A percentile compares a stretch with the other conserved stretches of the same genome.
These are phyloP conservation scores for Trichosurus vulpecula DNA, from an alignment of 2,797 vertebrate species.

Conservation along the genomic window DNA sequence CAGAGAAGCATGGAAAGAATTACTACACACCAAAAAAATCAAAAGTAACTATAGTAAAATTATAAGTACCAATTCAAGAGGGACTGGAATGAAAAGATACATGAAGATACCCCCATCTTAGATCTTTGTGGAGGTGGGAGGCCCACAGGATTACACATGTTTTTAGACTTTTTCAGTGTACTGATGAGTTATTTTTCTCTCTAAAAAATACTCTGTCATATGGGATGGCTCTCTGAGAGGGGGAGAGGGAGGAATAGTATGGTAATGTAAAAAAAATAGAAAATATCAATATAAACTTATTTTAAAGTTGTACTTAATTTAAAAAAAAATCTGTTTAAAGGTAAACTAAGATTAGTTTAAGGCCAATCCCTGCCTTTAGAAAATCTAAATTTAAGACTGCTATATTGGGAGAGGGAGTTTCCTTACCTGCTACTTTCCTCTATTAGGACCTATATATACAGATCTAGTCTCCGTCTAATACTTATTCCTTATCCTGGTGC, in stretches of 20 bases:
- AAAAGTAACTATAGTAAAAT: too few species aligned
- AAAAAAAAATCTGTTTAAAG: slow-evolving; percentile 1
- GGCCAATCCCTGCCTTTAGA: background rate
- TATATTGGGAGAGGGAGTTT: background rate
- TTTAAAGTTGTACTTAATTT: background rate
- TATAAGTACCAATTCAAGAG: too few species aligned
- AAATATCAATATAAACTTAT: background rate
- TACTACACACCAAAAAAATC: too few species aligned
- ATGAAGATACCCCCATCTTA: too few species aligned
- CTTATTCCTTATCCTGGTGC: too few species aligned
- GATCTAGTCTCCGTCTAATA: background rate
- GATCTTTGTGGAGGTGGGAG: too few species aligned
- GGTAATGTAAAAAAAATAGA: background rate
- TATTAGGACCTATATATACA: background rate
- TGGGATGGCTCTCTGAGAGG: background rate
- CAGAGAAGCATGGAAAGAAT: too few species aligned
- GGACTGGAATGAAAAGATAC: too few species aligned
- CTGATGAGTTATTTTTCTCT: too few species aligned
- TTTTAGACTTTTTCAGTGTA: too few species aligned
- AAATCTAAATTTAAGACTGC: background rate
- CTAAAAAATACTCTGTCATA: too few species aligned
- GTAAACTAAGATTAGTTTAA: background rate
- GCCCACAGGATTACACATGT: too few species aligned
- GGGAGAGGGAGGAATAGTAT: background rate
- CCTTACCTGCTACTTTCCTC: background rate